Evolutionary conservation across 2,797 vertebrate genomes (phyloP), one percentile per base, ranked within the genome.

Genomic region (Choloepus didactylus): DNA sequence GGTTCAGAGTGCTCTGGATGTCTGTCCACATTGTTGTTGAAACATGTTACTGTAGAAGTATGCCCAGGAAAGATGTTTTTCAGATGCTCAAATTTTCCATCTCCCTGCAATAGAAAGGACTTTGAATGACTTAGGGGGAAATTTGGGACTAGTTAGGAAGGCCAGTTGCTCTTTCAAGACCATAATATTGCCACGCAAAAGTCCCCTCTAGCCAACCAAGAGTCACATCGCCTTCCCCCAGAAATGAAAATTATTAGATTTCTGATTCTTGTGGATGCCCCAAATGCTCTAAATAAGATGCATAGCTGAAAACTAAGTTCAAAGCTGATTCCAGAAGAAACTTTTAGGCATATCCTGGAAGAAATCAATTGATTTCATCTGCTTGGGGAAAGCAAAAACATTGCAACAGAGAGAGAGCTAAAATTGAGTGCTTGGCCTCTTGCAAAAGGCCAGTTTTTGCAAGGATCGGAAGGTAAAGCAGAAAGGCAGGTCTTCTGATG

Each of bases 281-380:
- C 84, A 96, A 96, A 96, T 90, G 90, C 69, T 46, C 87, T 96
- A 76, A 92, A 60, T 80, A 67, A 3, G 16, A 54, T 29, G 12
- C 21, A 11, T 38, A 93, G 83, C 88, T 95, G 44, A 77, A 97
- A 86, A 89, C 35, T 62, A 96, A 87, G 94, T 97, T 97, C 95
- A 97, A 97, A 97, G 80, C 64, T 62, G 60, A 93, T 97, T 95
- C 85, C 95, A 93, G 79, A 97, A 96, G 56, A 86, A 88, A 97
- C 80, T 95, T 38, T 93, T 97, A 97, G 96, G 66, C n/a, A 18
- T 96, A 89, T 67, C 23, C 82, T 95, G 94, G 98, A 98, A 97
- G 95, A 93, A 98, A 97, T 96, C 95, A 67, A 67, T 98, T 96
- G 95, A 97, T 98, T 96, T 98, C 80, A 97, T 98, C 95, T 97